Percentiles rank a stretch among this genome's conserved stretches.
phyloP scores from a whole-genome alignment of 2,797 vertebrate genomes.

The Acanthopagrus latus region DNA sequence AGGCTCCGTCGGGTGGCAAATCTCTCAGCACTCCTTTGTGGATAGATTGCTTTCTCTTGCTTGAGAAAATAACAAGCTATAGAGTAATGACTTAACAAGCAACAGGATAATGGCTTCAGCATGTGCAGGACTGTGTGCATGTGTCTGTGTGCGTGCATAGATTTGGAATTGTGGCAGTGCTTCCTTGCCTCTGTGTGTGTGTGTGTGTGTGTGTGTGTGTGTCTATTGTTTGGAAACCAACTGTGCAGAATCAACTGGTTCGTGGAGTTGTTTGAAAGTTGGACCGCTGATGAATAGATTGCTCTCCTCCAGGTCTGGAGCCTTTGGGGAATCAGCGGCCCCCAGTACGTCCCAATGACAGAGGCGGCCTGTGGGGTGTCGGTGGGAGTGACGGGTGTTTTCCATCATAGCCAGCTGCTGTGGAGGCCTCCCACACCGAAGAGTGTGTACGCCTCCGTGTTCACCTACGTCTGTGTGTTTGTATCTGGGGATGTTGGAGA shows the following conservation, averaged over 20 bases:
- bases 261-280: conserved; percentile 79
- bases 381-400: conserved; percentile 75
- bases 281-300: conserved; percentile 64
- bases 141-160: conserved; percentile 65
- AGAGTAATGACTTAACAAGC: conserved; percentile 89
- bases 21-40: conserved; percentile 84
- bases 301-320: conserved; percentile 60
- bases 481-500: conserved; percentile 44
- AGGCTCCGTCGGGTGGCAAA: conserved; percentile 84
- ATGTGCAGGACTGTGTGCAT: conserved; percentile 77
- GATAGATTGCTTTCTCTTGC: conserved; percentile 85
- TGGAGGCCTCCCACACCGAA: conserved; percentile 72
- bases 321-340: conserved; percentile 60
- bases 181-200: conserved; percentile 55
- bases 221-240: conserved; percentile 77
- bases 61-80: conserved; percentile 88
- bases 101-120: conserved; percentile 87
- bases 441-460: conserved; percentile 28
- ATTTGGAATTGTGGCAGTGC: conserved; percentile 53
- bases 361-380: conserved; percentile 69
- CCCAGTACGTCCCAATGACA: conserved; percentile 71
- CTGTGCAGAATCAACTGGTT: conserved; percentile 70
- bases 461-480: conserved; percentile 56
- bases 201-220: conserved; percentile 41
- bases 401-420: conserved; percentile 82